phyloP scores from a whole-genome alignment of 2,888 invertebrate species.

The Hypsopygia costalis region DNA sequence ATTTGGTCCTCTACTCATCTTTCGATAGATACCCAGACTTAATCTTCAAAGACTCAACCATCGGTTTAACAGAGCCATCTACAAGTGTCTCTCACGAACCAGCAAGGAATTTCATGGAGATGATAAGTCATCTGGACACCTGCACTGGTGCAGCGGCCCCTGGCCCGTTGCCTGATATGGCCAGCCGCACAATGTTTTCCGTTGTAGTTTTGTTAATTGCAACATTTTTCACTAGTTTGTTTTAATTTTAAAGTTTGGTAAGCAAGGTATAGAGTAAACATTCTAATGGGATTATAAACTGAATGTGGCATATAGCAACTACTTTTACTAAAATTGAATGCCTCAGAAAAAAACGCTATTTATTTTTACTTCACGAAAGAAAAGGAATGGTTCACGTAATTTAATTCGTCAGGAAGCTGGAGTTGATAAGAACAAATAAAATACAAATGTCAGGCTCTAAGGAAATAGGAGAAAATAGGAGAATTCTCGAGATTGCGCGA shows the following conservation, averaged over 20 bases:
- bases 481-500: too few species aligned
- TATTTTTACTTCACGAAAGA: too few species aligned
- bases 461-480: too few species aligned
- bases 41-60: slow-evolving; percentile 82
- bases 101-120: slow-evolving; percentile 78
- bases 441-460: too few species aligned
- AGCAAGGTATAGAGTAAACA: too few species aligned
- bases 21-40: slow-evolving; percentile 77
- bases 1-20: slow-evolving; percentile 79
- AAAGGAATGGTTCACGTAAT: too few species aligned
- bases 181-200: slow-evolving; percentile 37
- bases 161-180: slow-evolving; percentile 25
- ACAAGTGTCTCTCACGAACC: slow-evolving; percentile 43
- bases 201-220: slow-evolving; percentile 40
- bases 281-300: too few species aligned
- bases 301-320: too few species aligned
- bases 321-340: too few species aligned
- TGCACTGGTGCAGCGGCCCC: slow-evolving; percentile 48
- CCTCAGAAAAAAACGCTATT: too few species aligned
- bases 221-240: slow-evolving; percentile 29
- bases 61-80: slow-evolving; percentile 72
- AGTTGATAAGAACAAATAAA: too few species aligned
- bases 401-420: too few species aligned
- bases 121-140: slow-evolving; percentile 68
- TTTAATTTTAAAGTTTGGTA: slow-evolving; percentile 4